Evolutionary conservation across 2,113 vertebrate genomes (phyloP).

Genomic region (Fulica atra): DNA sequence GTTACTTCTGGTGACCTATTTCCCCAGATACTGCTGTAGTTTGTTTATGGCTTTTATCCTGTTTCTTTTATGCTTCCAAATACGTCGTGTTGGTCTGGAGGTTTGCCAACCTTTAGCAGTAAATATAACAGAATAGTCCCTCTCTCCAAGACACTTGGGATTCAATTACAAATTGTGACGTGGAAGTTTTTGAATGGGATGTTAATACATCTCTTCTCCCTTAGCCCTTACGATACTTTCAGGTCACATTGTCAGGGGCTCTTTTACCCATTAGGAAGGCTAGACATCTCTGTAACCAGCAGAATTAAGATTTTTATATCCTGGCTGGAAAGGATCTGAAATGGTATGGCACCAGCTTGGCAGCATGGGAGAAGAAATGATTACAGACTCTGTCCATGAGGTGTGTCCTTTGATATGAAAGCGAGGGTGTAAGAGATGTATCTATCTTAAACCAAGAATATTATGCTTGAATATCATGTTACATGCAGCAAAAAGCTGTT

Average conservation of each 20-base stretch:
- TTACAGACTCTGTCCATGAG: not conserved
- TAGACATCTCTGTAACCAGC: not conserved
- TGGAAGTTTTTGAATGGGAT: not conserved
- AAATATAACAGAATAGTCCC: constrained; percentile 28
- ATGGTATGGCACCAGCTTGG: not conserved
- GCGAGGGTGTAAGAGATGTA: not conserved
- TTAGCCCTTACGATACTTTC: not conserved
- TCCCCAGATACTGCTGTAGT: constrained; percentile 15
- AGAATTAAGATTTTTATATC: not conserved
- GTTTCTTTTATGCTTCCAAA: constrained; percentile 60
- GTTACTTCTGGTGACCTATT: constrained; percentile 5
- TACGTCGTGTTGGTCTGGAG: constrained; percentile 22
- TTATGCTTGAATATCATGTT: not conserved
- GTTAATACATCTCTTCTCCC: not conserved
- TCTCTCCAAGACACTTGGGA: not conserved
- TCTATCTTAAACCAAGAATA: not conserved
- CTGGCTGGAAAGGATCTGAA: not conserved
- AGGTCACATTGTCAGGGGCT: not conserved
- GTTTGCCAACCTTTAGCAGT: constrained; percentile 14
- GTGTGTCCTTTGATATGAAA: not conserved
- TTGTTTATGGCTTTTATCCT: constrained; percentile 47
- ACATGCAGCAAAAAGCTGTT: not conserved
- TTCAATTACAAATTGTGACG: constrained; percentile 9
- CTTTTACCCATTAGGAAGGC: not conserved
- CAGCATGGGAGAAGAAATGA: not conserved